Evolutionary conservation across 2,113 vertebrate species (phyloP).

Genomic region (mouse (Mus musculus)): GRCm39 chr11:16864501-16865000

Average conservation of each 20-base stretch:
- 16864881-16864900: neutral
- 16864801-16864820: neutral
- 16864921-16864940: neutral
- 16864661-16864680: neutral
- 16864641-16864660: neutral
- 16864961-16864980: accelerated
- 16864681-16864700: neutral
- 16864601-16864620: neutral
- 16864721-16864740: neutral
- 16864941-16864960: neutral
- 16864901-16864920: neutral
- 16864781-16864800: too few relatives aligned
- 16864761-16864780: neutral
- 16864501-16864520: neutral
- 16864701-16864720: neutral
- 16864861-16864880: neutral
- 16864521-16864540: neutral
- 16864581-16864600: neutral
- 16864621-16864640: neutral
- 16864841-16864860: too few relatives aligned
- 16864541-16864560: neutral
- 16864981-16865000: accelerated
- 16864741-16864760: neutral
- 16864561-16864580: neutral
- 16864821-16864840: neutral